Conservation (phyloP, 2,888 invertebrate species). For the Lasius platythorax region DNA sequence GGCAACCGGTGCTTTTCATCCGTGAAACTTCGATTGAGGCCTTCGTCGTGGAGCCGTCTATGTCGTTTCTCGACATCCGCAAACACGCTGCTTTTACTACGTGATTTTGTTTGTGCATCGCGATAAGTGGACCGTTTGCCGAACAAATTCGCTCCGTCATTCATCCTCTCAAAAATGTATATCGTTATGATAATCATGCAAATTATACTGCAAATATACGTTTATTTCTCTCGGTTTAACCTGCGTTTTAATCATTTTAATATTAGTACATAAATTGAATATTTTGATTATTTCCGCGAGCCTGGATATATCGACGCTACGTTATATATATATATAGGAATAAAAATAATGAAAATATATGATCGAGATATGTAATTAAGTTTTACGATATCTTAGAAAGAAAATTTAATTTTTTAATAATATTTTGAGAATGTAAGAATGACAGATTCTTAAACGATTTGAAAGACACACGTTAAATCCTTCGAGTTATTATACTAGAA, state of each 20-base stretch:
- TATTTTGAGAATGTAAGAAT: background rate
- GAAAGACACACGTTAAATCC: background rate
- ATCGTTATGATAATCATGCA: background rate
- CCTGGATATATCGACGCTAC: background rate
- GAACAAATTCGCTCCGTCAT: conserved; percentile 25
- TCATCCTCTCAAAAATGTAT: background rate
- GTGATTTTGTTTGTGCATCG: conserved; percentile 10
- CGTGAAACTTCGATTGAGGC: conserved; percentile 53
- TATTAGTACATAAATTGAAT: background rate
- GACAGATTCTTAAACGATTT: background rate
- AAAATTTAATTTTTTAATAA: background rate
- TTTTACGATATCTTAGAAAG: background rate
- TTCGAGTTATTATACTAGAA: background rate
- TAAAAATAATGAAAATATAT: background rate
- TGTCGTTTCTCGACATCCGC: conserved; percentile 16
- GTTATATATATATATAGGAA: background rate
- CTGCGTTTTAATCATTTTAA: background rate
- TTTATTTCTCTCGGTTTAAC: background rate
- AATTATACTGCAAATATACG: background rate
- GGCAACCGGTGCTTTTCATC: conserved; percentile 45
- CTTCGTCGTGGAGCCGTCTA: conserved; percentile 11
- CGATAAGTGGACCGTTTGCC: conserved; percentile 23
- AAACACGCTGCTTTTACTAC: conserved; percentile 13
- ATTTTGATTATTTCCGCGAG: background rate
- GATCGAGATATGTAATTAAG: background rate